Conservation (phyloP, 2,888 invertebrate genomes). For the Chorisops tibialis region DNA sequence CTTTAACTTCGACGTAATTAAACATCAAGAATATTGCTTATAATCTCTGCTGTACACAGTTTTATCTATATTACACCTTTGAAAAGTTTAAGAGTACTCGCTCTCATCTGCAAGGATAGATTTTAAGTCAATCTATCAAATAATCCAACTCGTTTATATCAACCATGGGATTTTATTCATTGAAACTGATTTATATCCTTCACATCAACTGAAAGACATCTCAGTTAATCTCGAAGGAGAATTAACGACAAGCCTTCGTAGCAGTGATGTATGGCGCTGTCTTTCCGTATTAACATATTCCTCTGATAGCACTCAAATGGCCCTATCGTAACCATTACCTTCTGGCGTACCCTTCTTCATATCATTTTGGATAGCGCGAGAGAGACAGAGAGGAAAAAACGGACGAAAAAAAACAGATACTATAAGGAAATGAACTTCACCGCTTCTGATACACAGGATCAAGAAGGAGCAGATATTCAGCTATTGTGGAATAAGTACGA, state of each 20-base stretch:
- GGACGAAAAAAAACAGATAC: neutral
- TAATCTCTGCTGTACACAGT: no score
- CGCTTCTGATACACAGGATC: neutral
- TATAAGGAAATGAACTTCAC: neutral
- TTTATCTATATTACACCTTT: no score
- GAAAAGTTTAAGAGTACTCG: no score
- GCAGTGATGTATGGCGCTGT: conserved; percentile 30
- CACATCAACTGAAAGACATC: conserved; percentile 24
- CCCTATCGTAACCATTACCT: conserved; percentile 12
- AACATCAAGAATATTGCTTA: no score
- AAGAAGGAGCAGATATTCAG: neutral
- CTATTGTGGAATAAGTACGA: conserved; percentile 5
- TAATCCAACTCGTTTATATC: conserved; percentile 25
- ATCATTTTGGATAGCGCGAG: neutral
- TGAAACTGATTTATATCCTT: conserved; percentile 25
- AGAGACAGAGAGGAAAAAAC: neutral
- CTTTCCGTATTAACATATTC: conserved; percentile 30
- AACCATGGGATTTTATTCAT: conserved; percentile 24
- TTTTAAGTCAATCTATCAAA: conserved; percentile 22
- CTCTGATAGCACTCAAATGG: conserved; percentile 22
- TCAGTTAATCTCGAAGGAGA: conserved; percentile 30
- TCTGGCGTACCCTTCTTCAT: conserved; percentile 1
- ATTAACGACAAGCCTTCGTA: conserved; percentile 29
- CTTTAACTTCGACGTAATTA: no score
- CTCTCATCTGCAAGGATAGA: neutral